Evolutionary conservation across 2,797 vertebrate species (phyloP), one percentile per base, ranked within the genome.

Genomic region (Cyprinodon diabolis): DNA sequence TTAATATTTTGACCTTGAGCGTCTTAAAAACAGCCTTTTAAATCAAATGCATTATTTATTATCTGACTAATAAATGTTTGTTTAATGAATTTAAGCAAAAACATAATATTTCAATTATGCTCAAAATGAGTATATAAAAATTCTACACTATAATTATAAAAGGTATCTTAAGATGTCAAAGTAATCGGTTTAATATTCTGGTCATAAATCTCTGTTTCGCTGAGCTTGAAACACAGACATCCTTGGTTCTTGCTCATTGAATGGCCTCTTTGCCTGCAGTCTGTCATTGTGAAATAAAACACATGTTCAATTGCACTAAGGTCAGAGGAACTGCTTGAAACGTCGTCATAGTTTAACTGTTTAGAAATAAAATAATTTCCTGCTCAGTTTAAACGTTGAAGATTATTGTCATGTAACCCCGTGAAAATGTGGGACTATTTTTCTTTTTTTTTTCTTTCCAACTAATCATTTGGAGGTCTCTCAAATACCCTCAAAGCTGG

Each of bases 241-340:
- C 71, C 76, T 76, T 45, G 2, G 14, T 72, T 54, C 1, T 77
- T 10, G 66, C 43, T 74, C 67, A 37, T 76, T 66, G 66, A 43
- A 11, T 51, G 21, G 65, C 52, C 52, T 76, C 47, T 76, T 55
- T 69, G 63, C 51, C 60, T 68, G 68, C 77, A 80, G 48, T 80
- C 74, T 85, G 69, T 77, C 78, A 45, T 72, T 35, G 49, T 25
- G 71, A 81, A 81, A 52, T 75, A 58, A 68, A 86, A 81, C 82
- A 86, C 74, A 82, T 80, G 70, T 72, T 78, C 55, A 71, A 35
- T 74, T 69, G 63, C 43, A 75, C 74, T 11, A 25, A 76, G 77
- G 80, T 86, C 52, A 82, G 49, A 76, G 37, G 60, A 43, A 40
- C 6, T 11, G 12, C 40, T 65, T 65, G 21, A 65, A 45, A 11